Evolutionary conservation across 1,140 invertebrate species (phyloP).

Genomic region (Tetragonula clypearis): DNA sequence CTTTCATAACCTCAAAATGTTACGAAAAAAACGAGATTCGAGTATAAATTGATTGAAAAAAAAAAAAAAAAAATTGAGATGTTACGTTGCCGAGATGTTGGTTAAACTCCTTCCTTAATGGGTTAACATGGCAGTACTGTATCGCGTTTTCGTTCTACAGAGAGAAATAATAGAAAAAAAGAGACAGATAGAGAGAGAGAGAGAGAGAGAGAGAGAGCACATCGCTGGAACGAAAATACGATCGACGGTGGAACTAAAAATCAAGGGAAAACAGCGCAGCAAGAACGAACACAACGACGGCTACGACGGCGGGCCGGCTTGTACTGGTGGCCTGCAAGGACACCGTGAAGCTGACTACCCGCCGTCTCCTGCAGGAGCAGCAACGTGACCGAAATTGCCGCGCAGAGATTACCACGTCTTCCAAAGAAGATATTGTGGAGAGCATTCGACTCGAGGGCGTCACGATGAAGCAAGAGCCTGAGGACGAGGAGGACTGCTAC

Average conservation of each 20-base stretch:
- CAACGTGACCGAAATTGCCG: conserved; percentile 18
- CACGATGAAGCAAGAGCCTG: conserved; percentile 78
- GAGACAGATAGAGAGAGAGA: background rate
- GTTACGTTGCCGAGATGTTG: background rate
- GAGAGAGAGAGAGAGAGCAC: conserved; percentile 49
- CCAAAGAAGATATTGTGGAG: conserved; percentile 35
- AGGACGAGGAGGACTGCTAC: conserved; percentile 75
- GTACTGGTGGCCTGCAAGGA: conserved; percentile 57
- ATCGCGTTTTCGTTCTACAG: conserved; percentile 45
- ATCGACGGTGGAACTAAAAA: conserved; percentile 1
- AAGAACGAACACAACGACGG: conserved; percentile 29
- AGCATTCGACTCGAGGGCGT: conserved; percentile 35
- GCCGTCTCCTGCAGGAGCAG: conserved; percentile 39
- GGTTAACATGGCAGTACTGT: background rate
- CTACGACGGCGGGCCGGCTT: conserved; percentile 48
- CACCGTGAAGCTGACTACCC: conserved; percentile 56
- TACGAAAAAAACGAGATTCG: background rate
- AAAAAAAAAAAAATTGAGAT: background rate
- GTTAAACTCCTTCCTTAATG: background rate
- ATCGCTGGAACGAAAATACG: background rate
- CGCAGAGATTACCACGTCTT: conserved; percentile 22
- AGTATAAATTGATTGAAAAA: background rate
- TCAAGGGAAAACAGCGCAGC: background rate
- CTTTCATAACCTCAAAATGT: background rate
- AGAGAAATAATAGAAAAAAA: background rate